phyloP scores from a whole-genome alignment of 2,888 invertebrate species.

The Thymelicus sylvestris region DNA sequence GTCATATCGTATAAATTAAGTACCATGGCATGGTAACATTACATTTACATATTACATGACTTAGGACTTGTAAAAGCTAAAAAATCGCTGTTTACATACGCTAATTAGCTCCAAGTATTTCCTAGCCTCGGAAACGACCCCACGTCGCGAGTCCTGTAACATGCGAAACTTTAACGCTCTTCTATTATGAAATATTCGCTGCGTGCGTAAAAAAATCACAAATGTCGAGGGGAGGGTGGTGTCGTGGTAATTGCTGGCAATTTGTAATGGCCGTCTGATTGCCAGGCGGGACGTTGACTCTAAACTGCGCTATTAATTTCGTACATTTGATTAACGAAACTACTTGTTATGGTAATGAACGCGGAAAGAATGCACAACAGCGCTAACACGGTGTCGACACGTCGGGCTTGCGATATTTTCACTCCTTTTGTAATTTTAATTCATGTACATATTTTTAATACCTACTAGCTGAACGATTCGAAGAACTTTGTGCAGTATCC shows the following conservation, averaged over 20 bases:
- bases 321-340: constrained; percentile 85
- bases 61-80: neutral
- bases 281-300: constrained; percentile 78
- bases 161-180: neutral
- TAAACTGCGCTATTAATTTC: constrained; percentile 84
- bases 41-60: neutral
- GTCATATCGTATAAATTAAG: too few species aligned
- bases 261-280: constrained; percentile 83
- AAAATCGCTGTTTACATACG: neutral
- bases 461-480: too few species aligned
- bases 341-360: constrained; percentile 84
- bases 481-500: too few species aligned
- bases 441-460: constrained; percentile 2
- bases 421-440: constrained; percentile 71
- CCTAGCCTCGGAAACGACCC: constrained; percentile 8
- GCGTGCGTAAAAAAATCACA: constrained; percentile 58
- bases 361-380: constrained; percentile 81
- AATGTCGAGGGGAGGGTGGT: constrained; percentile 62
- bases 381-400: constrained; percentile 80
- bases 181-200: constrained; percentile 53
- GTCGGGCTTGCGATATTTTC: constrained; percentile 77
- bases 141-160: neutral
- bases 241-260: constrained; percentile 78
- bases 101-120: constrained; percentile 4
- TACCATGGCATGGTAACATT: too few species aligned